Base-by-base conservation (phyloP, 64 coral and sea anemone species). In the Pocillopora damicornis region DNA sequence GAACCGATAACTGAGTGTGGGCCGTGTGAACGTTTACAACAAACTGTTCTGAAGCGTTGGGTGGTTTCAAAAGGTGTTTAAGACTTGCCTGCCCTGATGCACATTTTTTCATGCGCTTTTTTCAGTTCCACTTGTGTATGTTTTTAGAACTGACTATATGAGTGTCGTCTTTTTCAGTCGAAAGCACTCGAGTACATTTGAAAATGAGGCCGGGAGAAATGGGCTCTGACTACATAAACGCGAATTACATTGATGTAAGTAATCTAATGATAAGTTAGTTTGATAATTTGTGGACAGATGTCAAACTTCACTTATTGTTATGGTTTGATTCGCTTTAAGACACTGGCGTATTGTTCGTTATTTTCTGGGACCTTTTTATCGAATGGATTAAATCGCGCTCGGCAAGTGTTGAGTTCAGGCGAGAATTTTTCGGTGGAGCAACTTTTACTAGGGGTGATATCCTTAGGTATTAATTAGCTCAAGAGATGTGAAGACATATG, bases 191-290 rank as follows among this genome's bases (percentile, higher is more conserved):
- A 37, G 94, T 96, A 23, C 83, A 80, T 67, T 82, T 96, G 77
- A 88, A 96, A 74, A 96, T 96, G 94, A 87, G 91, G 57, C 91
- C 94, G 35, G 94, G 94, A 36, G 91, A 93, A 9, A 84, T 92
- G 16, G 94, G 94, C 15, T 96, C 94, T 45, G 94, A 96, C 16
- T 96, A 96, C 77, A 96, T 96, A 37, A 96, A 96, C 73, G 94
- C 94, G 37, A 96, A 90, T 78, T 96, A 82, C 79, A 76, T 96
- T 71, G 94, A 96, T 75, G 94, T 96, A 75, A 93, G 94, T 93
- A 77, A 23, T 92, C 61, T 20, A 17, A 18, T 26, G 26, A 14
- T 57, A 65, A 23, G 56, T 35, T 68, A 72, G 37, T 18, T 15
- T 11, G 5, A 30, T 77, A 14, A 58, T 34, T 1, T 86, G 30